Percentiles rank a stretch among this genome's conserved stretches.
These are phyloP conservation scores for Rhamphomyia laevipes DNA, from an alignment of 2,888 invertebrate species.

Conservation along the genomic window DNA sequence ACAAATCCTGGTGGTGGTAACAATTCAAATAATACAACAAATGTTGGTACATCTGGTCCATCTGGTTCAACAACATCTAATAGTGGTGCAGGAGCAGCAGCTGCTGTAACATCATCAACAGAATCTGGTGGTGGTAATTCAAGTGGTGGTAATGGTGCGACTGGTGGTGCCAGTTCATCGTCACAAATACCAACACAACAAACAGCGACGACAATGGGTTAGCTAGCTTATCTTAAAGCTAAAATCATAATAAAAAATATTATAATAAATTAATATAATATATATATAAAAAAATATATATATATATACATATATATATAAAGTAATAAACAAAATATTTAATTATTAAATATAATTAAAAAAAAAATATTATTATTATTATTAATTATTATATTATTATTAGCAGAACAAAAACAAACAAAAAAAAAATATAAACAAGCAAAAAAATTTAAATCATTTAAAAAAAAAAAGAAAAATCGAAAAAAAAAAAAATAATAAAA, in stretches of 20 bases:
- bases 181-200: constrained; percentile 19
- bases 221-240: constrained; percentile 20
- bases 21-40: constrained; percentile 19
- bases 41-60: constrained; percentile 10
- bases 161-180: constrained; percentile 14
- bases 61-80: not conserved
- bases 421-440: too few relatives aligned
- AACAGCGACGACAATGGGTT: constrained; percentile 33
- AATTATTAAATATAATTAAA: too few relatives aligned
- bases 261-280: not conserved
- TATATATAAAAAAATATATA: not conserved
- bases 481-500: too few relatives aligned
- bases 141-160: constrained; percentile 14
- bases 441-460: too few relatives aligned
- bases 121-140: constrained; percentile 13
- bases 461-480: too few relatives aligned
- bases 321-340: too few relatives aligned
- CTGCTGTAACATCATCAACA: constrained; percentile 15
- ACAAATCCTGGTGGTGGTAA: constrained; percentile 3
- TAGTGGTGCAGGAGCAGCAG: constrained; percentile 14
- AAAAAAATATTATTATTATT: too few relatives aligned
- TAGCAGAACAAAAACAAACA: too few relatives aligned
- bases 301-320: too few relatives aligned
- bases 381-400: too few relatives aligned
- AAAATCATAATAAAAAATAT: constrained; percentile 1